phyloP scores from a whole-genome alignment of 2,888 invertebrate genomes.

The Anorthoa munda region DNA sequence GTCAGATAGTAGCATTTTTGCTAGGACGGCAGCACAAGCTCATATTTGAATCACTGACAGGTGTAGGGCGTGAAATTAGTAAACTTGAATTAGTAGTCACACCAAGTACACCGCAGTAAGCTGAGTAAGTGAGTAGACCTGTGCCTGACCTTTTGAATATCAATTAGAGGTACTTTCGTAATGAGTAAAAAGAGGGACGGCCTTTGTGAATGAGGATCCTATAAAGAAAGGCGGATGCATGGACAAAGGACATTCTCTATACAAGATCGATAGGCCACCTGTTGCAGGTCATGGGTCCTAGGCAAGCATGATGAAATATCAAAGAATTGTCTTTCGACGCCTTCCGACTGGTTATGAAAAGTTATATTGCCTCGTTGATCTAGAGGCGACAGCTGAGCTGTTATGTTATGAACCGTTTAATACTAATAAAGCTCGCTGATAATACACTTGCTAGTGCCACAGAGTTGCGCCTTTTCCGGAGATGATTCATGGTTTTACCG shows the following conservation, averaged over 20 bases:
- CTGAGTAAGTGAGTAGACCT: not conserved
- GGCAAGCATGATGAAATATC: too few species aligned
- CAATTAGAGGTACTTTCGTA: constrained; percentile 21
- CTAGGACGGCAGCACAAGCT: too few species aligned
- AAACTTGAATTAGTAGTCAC: constrained; percentile 18
- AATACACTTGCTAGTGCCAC: too few species aligned
- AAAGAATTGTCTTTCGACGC: too few species aligned
- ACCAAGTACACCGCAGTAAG: not conserved
- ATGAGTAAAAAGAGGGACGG: not conserved
- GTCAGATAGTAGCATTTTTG: too few species aligned
- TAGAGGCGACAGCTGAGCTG: too few species aligned
- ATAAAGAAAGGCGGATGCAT: not conserved
- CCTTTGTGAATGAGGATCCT: not conserved
- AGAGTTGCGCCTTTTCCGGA: too few species aligned
- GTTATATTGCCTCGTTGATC: too few species aligned
- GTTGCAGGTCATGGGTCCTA: not conserved
- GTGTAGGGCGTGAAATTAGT: not conserved
- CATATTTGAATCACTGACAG: not conserved
- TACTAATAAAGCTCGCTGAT: too few species aligned
- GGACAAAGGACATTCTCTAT: not conserved
- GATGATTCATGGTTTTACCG: too few species aligned
- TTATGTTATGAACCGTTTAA: too few species aligned
- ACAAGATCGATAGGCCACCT: not conserved
- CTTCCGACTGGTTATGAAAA: too few species aligned
- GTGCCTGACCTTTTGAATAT: constrained; percentile 4